phyloP scores from a whole-genome alignment of 2,888 invertebrate species.

The Epirrita christyi region DNA sequence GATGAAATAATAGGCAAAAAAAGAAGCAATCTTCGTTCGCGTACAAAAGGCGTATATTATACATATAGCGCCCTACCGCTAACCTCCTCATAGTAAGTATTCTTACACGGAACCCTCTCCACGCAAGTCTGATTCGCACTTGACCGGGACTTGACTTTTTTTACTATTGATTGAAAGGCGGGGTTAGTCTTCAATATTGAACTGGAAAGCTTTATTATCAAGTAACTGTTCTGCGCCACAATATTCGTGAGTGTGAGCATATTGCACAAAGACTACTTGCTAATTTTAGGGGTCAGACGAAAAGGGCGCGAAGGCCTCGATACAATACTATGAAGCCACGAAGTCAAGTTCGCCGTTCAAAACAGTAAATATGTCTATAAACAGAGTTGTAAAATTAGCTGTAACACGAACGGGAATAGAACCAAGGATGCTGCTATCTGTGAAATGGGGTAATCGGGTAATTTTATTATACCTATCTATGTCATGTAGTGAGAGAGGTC shows the following conservation, averaged over 20 bases:
- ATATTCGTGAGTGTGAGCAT: too few species aligned
- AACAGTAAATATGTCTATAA: conserved; percentile 50
- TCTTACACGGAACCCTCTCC: too few species aligned
- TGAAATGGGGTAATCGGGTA: conserved; percentile 8
- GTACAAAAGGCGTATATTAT: too few species aligned
- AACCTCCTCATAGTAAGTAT: too few species aligned
- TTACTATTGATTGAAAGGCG: too few species aligned
- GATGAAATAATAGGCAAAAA: too few species aligned
- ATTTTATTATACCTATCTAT: neutral
- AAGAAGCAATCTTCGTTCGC: too few species aligned
- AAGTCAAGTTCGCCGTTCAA: conserved; percentile 56
- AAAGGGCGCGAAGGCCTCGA: conserved; percentile 26
- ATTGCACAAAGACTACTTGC: neutral
- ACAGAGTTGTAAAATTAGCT: conserved; percentile 42
- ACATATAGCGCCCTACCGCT: too few species aligned
- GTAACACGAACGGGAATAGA: conserved; percentile 33
- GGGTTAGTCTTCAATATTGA: neutral
- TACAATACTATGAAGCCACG: conserved; percentile 37
- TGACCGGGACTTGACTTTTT: too few species aligned
- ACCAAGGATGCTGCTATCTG: conserved; percentile 21
- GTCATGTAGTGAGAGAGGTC: neutral
- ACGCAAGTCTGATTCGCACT: too few species aligned
- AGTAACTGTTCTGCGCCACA: too few species aligned
- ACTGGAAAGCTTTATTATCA: too few species aligned
- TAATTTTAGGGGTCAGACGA: conserved; percentile 2